phyloP scores from a whole-genome alignment of 2,797 vertebrate genomes.

The Psittacula echo region DNA sequence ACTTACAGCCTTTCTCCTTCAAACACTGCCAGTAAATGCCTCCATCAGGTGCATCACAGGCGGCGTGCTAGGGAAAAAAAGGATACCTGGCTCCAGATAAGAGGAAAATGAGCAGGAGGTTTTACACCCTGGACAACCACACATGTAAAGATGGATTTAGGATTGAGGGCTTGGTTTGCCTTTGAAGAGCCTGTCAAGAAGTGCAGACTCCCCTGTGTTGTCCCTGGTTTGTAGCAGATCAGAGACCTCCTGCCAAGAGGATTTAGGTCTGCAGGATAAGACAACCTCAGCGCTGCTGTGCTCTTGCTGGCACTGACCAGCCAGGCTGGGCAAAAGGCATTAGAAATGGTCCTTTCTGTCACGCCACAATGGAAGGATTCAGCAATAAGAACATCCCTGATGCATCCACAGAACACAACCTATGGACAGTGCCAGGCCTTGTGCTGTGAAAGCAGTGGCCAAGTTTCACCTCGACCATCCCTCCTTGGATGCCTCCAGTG shows the following conservation, averaged over 20 bases:
- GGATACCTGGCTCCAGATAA: neutral
- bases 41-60: neutral
- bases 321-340: neutral
- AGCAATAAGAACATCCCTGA: no score
- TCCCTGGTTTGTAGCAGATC: neutral
- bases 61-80: no score
- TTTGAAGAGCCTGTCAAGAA: neutral
- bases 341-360: neutral
- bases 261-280: neutral
- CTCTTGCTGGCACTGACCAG: neutral
- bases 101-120: neutral
- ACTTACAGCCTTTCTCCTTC: neutral
- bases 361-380: neutral
- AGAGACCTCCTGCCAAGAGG: neutral
- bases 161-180: neutral
- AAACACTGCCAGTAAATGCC: neutral
- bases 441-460: neutral
- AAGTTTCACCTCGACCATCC: accelerated
- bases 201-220: neutral
- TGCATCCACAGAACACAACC: neutral
- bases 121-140: neutral
- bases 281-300: neutral
- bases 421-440: neutral
- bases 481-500: neutral
- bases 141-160: neutral